These are phyloP conservation scores for Scaptomyza reducta DNA, from an alignment of 2,888 invertebrate species.

Conservation along the genomic window DNA sequence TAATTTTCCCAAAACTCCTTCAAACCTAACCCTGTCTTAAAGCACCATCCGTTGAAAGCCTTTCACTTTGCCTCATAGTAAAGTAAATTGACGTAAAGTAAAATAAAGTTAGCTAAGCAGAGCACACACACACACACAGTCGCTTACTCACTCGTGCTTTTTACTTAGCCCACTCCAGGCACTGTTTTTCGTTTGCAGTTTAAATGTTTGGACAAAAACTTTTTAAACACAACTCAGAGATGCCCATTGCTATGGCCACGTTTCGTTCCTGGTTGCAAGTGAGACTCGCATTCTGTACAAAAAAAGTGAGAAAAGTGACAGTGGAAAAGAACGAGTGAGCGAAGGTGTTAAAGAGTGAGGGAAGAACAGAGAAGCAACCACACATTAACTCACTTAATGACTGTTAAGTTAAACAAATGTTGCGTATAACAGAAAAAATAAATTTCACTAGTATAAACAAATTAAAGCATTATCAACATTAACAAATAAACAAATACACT, in stretches of 20 bases:
- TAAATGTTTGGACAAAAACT: conserved; percentile 58
- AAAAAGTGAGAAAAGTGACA: not conserved
- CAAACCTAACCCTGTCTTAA: conserved; percentile 5
- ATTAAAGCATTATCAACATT: conserved; percentile 44
- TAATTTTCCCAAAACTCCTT: conserved; percentile 38
- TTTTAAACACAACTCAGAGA: conserved; percentile 37
- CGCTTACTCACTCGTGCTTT: conserved; percentile 19
- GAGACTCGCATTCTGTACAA: not conserved
- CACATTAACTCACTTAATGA: conserved; percentile 73
- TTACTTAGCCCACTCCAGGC: conserved; percentile 18
- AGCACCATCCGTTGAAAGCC: conserved; percentile 34
- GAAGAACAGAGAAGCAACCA: conserved; percentile 5
- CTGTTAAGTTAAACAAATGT: conserved; percentile 52
- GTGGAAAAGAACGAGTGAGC: no score
- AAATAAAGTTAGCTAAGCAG: conserved; percentile 50
- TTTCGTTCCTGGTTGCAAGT: conserved; percentile 28
- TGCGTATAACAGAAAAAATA: conserved; percentile 22
- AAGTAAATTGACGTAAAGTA: conserved; percentile 33
- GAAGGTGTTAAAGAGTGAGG: no score
- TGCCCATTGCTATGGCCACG: conserved; percentile 22
- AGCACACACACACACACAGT: conserved; percentile 22
- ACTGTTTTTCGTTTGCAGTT: conserved; percentile 41
- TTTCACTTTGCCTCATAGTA: conserved; percentile 29
- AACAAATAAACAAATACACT: conserved; percentile 6
- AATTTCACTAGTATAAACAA: conserved; percentile 47